A percentile compares a stretch with the other conserved stretches of the same genome.
Evolutionary conservation across 2,113 vertebrate genomes (phyloP).

Genomic region (Trematocara zebra): DNA sequence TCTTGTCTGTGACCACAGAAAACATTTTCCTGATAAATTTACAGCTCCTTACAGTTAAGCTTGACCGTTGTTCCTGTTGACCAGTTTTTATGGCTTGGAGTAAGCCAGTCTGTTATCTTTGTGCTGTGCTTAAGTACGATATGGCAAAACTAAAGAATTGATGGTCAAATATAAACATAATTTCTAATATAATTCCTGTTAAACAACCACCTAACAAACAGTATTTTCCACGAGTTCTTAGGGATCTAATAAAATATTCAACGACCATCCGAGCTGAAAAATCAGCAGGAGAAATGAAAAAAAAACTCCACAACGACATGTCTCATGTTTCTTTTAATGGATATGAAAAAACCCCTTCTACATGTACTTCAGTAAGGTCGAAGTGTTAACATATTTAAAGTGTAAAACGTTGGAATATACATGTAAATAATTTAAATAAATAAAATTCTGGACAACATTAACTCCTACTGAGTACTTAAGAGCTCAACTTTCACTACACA

Average conservation of each 20-base stretch:
- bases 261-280: background rate
- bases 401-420: slow-evolving; percentile 21
- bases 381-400: background rate
- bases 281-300: background rate
- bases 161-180: background rate
- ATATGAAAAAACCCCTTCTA: background rate
- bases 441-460: slow-evolving; percentile 6
- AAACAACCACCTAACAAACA: background rate
- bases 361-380: background rate
- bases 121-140: background rate
- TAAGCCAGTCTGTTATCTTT: background rate
- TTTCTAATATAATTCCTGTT: background rate
- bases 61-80: background rate
- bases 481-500: background rate
- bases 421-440: slow-evolving; percentile 51
- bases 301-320: background rate
- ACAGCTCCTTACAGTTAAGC: background rate
- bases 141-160: background rate
- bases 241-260: background rate
- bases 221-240: background rate
- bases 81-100: rapidly evolving
- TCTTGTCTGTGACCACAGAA: background rate
- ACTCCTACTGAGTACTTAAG: background rate
- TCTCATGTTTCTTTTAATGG: slow-evolving; percentile 27
- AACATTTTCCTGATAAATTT: background rate